These are phyloP conservation scores for Bombus ignitus DNA, from an alignment of 1,140 invertebrate genomes.

Conservation along the genomic window DNA sequence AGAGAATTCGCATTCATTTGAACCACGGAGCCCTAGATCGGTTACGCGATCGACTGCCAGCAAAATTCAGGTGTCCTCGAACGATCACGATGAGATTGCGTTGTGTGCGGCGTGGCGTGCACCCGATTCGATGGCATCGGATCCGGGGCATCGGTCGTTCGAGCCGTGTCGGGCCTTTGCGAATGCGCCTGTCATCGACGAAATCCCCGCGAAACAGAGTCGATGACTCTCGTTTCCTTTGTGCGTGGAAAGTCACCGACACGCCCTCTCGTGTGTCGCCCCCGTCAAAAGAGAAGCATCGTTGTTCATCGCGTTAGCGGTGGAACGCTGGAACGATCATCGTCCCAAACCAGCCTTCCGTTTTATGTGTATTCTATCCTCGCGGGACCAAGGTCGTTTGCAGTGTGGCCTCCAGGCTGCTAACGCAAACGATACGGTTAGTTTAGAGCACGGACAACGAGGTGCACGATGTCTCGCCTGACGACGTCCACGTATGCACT, in stretches of 20 bases:
- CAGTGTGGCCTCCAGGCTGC: not conserved
- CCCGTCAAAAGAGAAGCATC: constrained; percentile 14
- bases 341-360: not conserved
- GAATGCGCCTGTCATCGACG: constrained; percentile 10
- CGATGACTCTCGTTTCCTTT: constrained; percentile 55
- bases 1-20: constrained; percentile 47
- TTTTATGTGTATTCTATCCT: constrained; percentile 22
- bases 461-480: not conserved
- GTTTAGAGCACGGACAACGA: not conserved
- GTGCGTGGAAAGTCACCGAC: constrained; percentile 37
- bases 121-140: constrained; percentile 12
- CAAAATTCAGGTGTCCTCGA: constrained; percentile 39
- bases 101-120: not conserved
- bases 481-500: not conserved
- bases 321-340: constrained; percentile 13
- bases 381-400: constrained; percentile 28
- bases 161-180: not conserved
- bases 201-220: constrained; percentile 40
- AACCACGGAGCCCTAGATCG: not conserved
- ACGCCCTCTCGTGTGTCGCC: not conserved
- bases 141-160: not conserved
- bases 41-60: constrained; percentile 9
- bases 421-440: constrained; percentile 12
- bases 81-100: constrained; percentile 17
- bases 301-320: not conserved